Evolutionary conservation across 2,797 vertebrate species (phyloP), one percentile per base, ranked within the genome.

Genomic region (Catostomus latipinnis): DNA sequence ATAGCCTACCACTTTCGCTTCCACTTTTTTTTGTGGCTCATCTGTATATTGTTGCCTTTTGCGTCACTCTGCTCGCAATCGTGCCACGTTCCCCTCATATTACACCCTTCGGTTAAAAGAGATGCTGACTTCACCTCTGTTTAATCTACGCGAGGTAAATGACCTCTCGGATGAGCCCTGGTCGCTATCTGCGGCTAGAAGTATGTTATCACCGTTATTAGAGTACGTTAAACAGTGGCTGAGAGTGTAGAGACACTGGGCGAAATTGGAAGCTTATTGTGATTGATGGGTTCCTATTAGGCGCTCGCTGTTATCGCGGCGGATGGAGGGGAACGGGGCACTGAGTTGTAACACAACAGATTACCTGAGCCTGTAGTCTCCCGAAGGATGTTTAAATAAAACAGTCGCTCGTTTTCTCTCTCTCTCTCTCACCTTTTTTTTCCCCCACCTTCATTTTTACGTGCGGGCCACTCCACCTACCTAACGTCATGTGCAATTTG

Each of bases 251-350:
- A 94, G 93, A 95, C 93, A 92, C 91, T 73, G 46, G 91, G 80
- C 92, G 91, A 94, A 95, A 95, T 95, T 95, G 95, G 94, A 93
- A 94, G 87, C 90, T 96, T 95, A 96, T 95, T 94, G 95, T 95
- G 95, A 96, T 95, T 96, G 96, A 97, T 96, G 95, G 93, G 91
- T 94, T 95, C 94, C 94, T 95, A 95, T 96, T 95, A 95, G 94
- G 89, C 89, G 86, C 88, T 89, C 91, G 90, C 90, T 77, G 65
- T 84, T 86, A 86, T 85, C 81, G 73, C 81, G 57, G 81, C 45
- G 82, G 82, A 78, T 77, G 77, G 81, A 86, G 92, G 91, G 93
- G 93, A 93, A 92, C 93, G 71, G 92, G 92, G 93, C 95, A 95
- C 93, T 95, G 95, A 95, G 93, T 95, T 95, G 95, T 95, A 96